Base-by-base conservation (phyloP, 2,797 vertebrate genomes). In the Rhinella marina region DNA sequence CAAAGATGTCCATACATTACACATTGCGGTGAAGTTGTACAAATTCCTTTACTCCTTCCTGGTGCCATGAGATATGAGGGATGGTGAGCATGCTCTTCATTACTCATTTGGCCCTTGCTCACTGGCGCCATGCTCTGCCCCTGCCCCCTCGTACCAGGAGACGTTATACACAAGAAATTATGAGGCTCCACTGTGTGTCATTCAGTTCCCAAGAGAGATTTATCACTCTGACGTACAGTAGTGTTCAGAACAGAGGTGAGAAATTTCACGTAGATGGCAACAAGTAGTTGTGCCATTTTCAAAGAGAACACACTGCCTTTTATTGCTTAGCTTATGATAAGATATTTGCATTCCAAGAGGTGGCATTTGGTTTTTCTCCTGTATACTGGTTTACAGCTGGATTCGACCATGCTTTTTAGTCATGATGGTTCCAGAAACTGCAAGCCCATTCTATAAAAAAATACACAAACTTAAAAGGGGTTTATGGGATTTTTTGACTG, bases 101-200 rank as follows among this genome's bases (percentile, higher is more conserved):
- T 88, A 88, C 72, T 83, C 86, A 76, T 13, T 64, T 68, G 62
- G 50, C 61, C 87, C 73, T 25, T 7, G 12, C 12, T 80, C 25
- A 52, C 75, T 88, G 82, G 73, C 23, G 16, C 48, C 68, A 57
- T 64, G 52, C 64, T 68, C 17, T 29, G 27, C 64, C 61, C 52
- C 14, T 27, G n/a, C 75, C 82, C 59, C 64, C 82, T 72, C 64
- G 82, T 88, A 85, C 87, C 87, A 88, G 76, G 87, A 80, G 29
- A 29, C 32, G 82, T 80, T 72, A n/a, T 61, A 19, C 87, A 62
- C 82, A 54, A 80, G 50, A 83, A 48, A 75, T 83, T 29, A 70
- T 72, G 5, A 50, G 32, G n/a, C 76, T 70, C 17, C 64, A 27
- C 13, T 59, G 25, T 5, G 81, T 87, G 73, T 84, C 81, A 79